These are phyloP conservation scores for Chamaea fasciata DNA, from an alignment of 2,113 vertebrate species.

Conservation along the genomic window DNA sequence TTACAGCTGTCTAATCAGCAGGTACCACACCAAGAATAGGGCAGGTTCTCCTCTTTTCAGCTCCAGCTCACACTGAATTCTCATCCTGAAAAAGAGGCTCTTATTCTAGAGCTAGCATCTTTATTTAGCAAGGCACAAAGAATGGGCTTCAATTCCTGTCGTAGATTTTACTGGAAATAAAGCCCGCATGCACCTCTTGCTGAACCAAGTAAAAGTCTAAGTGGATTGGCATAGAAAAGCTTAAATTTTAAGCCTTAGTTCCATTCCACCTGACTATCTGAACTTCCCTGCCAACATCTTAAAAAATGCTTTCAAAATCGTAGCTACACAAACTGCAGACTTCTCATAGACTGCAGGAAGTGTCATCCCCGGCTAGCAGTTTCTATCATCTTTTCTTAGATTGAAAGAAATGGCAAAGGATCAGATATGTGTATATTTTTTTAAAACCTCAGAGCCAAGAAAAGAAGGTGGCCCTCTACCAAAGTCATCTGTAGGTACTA, in stretches of 20 bases:
- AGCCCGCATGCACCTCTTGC: fast-evolving
- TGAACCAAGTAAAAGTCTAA: background rate
- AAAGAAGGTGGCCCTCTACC: background rate
- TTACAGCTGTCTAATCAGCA: background rate
- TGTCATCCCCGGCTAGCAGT: background rate
- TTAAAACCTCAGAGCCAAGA: background rate
- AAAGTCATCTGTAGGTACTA: background rate
- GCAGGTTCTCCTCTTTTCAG: background rate
- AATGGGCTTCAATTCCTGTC: background rate
- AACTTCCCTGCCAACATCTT: background rate
- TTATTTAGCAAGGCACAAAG: background rate
- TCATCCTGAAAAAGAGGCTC: background rate
- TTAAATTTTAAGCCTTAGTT: background rate
- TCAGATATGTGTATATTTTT: background rate
- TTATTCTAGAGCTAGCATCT: background rate
- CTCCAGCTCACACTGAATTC: background rate
- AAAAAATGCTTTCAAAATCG: background rate
- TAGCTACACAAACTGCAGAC: background rate
- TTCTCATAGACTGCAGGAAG: background rate
- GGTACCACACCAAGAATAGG: background rate
- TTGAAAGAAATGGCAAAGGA: background rate
- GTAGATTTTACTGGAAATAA: background rate
- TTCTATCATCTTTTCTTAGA: background rate
- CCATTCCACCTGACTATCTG: background rate
- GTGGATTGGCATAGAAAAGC: background rate